Base-by-base conservation (phyloP, 2,797 vertebrate species). In the Yasuhikotakia modesta region DNA sequence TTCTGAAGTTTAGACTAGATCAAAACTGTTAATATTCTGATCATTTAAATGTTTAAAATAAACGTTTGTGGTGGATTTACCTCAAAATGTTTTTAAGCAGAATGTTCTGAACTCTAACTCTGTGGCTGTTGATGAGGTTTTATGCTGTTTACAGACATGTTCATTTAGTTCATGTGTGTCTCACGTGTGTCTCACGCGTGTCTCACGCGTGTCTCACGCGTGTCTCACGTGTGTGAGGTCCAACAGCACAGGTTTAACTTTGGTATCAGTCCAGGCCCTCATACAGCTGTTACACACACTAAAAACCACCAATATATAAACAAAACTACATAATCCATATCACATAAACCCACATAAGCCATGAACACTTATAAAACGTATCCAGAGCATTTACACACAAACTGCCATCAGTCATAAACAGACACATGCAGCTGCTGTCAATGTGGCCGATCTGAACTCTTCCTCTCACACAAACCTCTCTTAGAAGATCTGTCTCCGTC, bases 191-290 rank as follows among this genome's bases (percentile, higher is more conserved):
- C n/a, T n/a, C n/a, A n/a, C n/a, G n/a, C n/a, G n/a, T n/a, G n/a
- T n/a, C n/a, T n/a, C n/a, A n/a, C n/a, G n/a, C n/a, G n/a, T n/a
- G n/a, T n/a, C n/a, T n/a, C n/a, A n/a, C 19, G 48, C 52, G 35
- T 46, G 58, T 72, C 43, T 73, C 39, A 27, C 11, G 71, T 21
- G 61, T 64, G 85, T 53, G 81, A 83, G 8, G 82, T 84, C 84
- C 82, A 73, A 19, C 82, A 81, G 88, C 80, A 83, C 89, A 80
- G 65, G 85, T 84, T 87, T 87, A 86, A 87, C 92, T 93, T 93
- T 93, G 91, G 92, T 92, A 91, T 93, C 87, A 89, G 86, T 90
- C 87, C 86, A 82, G 82, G 84, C 82, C 86, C 88, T 84, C 89
- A 6, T 87, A 76, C 88, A 78, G 87, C 50, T 82, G 68, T 74